These are phyloP conservation scores for Ctenopoma multispine DNA, from an alignment of 2,797 vertebrate species.

Conservation along the genomic window DNA sequence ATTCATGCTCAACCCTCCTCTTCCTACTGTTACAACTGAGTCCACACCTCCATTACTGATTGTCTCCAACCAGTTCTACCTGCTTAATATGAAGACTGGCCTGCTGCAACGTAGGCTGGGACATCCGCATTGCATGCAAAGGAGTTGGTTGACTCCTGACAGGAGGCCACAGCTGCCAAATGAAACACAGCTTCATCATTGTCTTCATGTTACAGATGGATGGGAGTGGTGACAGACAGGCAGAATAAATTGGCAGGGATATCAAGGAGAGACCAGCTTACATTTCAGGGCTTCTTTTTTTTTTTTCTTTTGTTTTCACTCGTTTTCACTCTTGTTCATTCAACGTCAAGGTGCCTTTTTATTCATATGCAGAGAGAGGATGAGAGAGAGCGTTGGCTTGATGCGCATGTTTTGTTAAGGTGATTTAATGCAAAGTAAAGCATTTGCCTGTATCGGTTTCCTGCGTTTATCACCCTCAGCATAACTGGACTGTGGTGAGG, in stretches of 20 bases:
- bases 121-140: slow-evolving; percentile 69
- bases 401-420: slow-evolving; percentile 56
- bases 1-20: slow-evolving; percentile 54
- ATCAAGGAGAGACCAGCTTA: slow-evolving; percentile 74
- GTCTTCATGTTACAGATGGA: slow-evolving; percentile 81
- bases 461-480: slow-evolving; percentile 18
- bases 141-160: slow-evolving; percentile 67
- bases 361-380: slow-evolving; percentile 58
- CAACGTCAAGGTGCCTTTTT: slow-evolving; percentile 70
- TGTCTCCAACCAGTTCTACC: slow-evolving; percentile 61
- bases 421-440: slow-evolving; percentile 65
- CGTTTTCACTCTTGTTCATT: slow-evolving; percentile 17
- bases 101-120: slow-evolving; percentile 25
- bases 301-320: neutral
- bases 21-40: neutral
- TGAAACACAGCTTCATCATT: slow-evolving; percentile 68
- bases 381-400: slow-evolving; percentile 30
- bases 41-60: slow-evolving; percentile 42
- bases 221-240: slow-evolving; percentile 77
- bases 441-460: slow-evolving; percentile 54
- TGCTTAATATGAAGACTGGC: slow-evolving; percentile 66
- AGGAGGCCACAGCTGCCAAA: slow-evolving; percentile 78
- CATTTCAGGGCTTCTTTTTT: slow-evolving; percentile 57
- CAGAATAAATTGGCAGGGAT: slow-evolving; percentile 75
- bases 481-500: slow-evolving; percentile 43